These are phyloP conservation scores for Styela plicata DNA, from an alignment of 23 tunicate genomes.

Conservation along the genomic window DNA sequence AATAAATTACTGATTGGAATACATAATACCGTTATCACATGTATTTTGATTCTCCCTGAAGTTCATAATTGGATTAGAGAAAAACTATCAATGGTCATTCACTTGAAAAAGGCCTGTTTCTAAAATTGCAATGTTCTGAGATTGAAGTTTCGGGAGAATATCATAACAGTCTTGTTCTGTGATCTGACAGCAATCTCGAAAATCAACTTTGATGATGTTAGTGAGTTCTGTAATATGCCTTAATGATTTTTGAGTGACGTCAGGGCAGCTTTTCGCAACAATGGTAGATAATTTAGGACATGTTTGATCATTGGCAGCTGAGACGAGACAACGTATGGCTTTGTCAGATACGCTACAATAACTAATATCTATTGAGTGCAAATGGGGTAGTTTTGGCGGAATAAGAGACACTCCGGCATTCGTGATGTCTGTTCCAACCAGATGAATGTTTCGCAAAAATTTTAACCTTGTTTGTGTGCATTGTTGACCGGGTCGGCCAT, in stretches of 20 bases:
- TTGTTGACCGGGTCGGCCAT: constrained; percentile 73
- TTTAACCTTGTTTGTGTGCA: constrained; percentile 52
- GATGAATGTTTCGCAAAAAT: constrained; percentile 42
- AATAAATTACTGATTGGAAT: too few species aligned
- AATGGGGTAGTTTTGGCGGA: constrained; percentile 34
- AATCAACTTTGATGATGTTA: constrained; percentile 40
- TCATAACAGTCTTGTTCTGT: constrained; percentile 43
- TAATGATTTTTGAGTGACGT: constrained; percentile 36
- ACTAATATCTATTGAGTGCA: constrained; percentile 52
- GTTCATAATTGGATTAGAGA: too few species aligned
- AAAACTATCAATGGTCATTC: too few species aligned
- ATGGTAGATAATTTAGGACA: constrained; percentile 27
- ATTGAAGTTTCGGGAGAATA: constrained; percentile 16
- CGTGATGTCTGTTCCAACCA: constrained; percentile 65
- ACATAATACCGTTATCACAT: too few species aligned
- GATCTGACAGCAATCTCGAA: constrained; percentile 50
- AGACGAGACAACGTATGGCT: constrained; percentile 38
- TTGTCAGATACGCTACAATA: constrained; percentile 61
- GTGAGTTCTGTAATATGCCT: constrained; percentile 36
- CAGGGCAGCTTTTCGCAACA: constrained; percentile 61
- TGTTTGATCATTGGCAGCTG: constrained; percentile 16
- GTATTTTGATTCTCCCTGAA: too few species aligned
- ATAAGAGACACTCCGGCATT: constrained; percentile 55
- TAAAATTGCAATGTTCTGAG: neutral
- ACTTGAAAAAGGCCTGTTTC: constrained; percentile 23